phyloP scores from a whole-genome alignment of 2,113 vertebrate species.

The Tachysurus vachellii region DNA sequence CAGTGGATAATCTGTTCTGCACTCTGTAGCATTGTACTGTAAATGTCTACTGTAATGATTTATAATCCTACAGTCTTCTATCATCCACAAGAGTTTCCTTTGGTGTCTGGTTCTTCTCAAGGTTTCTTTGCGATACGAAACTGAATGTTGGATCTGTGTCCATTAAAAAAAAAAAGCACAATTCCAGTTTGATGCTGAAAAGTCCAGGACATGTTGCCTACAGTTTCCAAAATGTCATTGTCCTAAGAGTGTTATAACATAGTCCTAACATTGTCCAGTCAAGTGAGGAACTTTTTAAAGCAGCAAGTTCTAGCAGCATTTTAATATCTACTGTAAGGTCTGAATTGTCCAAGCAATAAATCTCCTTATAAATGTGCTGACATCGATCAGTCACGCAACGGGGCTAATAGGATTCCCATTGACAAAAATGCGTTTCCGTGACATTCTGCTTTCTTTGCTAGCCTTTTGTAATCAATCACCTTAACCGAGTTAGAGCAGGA shows the following conservation, averaged over 20 bases:
- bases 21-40: not conserved
- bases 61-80: not conserved
- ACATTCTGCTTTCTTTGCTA: slow-evolving; percentile 15
- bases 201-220: not conserved
- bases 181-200: not conserved
- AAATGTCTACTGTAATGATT: not conserved
- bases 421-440: slow-evolving; percentile 19
- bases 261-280: not conserved
- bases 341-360: not conserved
- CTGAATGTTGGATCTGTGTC: not conserved
- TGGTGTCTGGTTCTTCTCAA: not conserved
- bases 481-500: not conserved
- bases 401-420: slow-evolving; percentile 30
- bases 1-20: not conserved
- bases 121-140: not conserved
- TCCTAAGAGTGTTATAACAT: not conserved
- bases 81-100: not conserved
- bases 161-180: not conserved
- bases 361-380: slow-evolving; percentile 21
- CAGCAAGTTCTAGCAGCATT: not conserved
- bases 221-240: slow-evolving; percentile 2
- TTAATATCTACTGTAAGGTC: not conserved
- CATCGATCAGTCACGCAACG: slow-evolving; percentile 14
- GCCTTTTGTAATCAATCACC: slow-evolving; percentile 23
- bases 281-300: slow-evolving; percentile 17